Conservation (phyloP, 2,113 vertebrate genomes). For the Syngnathus floridae region DNA sequence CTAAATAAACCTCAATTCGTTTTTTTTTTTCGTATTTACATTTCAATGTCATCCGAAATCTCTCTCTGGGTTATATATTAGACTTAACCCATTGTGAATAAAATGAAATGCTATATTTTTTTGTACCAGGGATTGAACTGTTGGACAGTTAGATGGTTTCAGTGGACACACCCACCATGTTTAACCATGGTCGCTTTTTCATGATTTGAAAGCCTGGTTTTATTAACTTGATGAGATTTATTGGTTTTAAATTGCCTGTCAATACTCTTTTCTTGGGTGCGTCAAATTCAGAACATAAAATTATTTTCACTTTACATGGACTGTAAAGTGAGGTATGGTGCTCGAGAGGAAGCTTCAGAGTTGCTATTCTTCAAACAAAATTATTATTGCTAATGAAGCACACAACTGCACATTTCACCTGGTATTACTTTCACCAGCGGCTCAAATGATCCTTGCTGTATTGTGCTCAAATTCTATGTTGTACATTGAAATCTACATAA, state of each 20-base stretch:
- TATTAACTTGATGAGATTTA: no score
- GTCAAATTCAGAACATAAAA: no score
- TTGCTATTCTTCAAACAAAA: not conserved
- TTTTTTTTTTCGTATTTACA: not conserved
- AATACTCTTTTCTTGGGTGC: no score
- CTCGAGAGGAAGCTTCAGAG: no score
- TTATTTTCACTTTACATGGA: no score
- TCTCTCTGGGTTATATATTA: not conserved
- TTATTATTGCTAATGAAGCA: not conserved
- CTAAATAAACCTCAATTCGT: constrained; percentile 1
- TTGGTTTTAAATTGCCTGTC: no score
- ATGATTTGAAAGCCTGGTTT: no score
- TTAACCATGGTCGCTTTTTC: not conserved
- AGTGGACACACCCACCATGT: not conserved
- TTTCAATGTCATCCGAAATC: not conserved
- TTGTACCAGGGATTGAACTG: no score
- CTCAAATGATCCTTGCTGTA: not conserved
- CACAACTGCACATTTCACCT: not conserved
- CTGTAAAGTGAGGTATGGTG: no score
- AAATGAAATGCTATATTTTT: no score
- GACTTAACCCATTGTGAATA: no score
- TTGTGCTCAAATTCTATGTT: not conserved
- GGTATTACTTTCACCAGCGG: not conserved
- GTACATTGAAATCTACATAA: not conserved
- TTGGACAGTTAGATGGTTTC: not conserved